Conservation (phyloP, 1,140 invertebrate species). For the Delia radicum region DNA sequence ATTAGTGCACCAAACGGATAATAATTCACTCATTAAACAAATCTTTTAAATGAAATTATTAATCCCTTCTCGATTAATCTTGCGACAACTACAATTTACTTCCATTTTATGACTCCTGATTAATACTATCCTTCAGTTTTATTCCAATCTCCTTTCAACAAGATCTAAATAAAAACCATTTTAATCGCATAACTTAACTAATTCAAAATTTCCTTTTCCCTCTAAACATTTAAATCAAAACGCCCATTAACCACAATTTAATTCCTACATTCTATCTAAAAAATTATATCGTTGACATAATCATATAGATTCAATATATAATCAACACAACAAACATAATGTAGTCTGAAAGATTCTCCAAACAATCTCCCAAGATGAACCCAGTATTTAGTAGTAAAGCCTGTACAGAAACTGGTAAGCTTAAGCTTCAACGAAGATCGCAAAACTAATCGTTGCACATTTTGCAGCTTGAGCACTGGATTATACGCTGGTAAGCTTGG, state of each 20-base stretch:
- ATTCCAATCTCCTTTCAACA: no score
- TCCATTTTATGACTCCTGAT: no score
- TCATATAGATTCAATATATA: not conserved
- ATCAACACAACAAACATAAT: not conserved
- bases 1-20: no score
- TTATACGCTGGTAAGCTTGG: slow-evolving; percentile 2
- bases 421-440: not conserved
- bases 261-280: not conserved
- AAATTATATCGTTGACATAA: not conserved
- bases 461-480: slow-evolving; percentile 1
- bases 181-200: no score
- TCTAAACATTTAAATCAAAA: not conserved
- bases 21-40: no score
- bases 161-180: no score
- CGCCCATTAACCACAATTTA: not conserved
- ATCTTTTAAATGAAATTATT: no score
- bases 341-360: not conserved
- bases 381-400: not conserved
- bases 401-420: not conserved
- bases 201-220: no score
- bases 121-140: no score
- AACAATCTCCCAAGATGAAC: slow-evolving; percentile 1
- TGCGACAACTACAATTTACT: no score
- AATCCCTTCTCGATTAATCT: no score
- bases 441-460: slow-evolving; percentile 5